Evolutionary conservation across 2,888 invertebrate species (phyloP).

Genomic region (Coronaproctus castanopsis): DNA sequence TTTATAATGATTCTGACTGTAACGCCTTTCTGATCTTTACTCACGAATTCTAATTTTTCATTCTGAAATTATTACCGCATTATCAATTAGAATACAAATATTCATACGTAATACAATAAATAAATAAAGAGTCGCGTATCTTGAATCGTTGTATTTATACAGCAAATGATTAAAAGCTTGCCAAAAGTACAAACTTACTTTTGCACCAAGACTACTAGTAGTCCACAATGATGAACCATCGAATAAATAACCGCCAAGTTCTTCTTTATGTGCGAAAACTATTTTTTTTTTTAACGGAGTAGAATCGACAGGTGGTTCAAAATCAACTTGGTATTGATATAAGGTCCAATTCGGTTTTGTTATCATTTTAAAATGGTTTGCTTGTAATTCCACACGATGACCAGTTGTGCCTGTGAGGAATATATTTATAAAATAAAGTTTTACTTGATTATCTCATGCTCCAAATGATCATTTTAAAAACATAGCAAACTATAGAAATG

Average conservation of each 20-base stretch:
- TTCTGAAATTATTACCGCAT: too few species aligned
- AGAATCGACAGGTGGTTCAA: neutral
- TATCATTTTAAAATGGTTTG: neutral
- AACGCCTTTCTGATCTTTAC: neutral
- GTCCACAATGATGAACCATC: conserved; percentile 54
- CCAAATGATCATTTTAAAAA: too few species aligned
- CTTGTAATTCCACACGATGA: neutral
- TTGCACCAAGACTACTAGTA: conserved; percentile 27
- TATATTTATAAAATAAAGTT: too few species aligned
- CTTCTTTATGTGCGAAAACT: conserved; percentile 33
- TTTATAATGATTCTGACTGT: conserved; percentile 21
- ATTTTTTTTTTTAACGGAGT: conserved; percentile 22
- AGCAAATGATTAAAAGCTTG: too few species aligned
- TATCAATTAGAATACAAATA: too few species aligned
- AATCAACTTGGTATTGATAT: neutral
- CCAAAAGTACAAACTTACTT: too few species aligned
- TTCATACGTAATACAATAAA: too few species aligned
- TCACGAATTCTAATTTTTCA: conserved; percentile 11
- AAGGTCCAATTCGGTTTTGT: neutral
- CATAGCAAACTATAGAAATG: too few species aligned
- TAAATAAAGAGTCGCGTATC: too few species aligned
- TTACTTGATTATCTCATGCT: too few species aligned
- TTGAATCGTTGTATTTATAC: too few species aligned
- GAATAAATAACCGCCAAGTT: conserved; percentile 45
- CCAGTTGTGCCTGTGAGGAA: neutral